Percentiles rank a stretch among this genome's conserved stretches.
Evolutionary conservation across 2,113 vertebrate genomes (phyloP).

Genomic region (Cygnus buccinator): DNA sequence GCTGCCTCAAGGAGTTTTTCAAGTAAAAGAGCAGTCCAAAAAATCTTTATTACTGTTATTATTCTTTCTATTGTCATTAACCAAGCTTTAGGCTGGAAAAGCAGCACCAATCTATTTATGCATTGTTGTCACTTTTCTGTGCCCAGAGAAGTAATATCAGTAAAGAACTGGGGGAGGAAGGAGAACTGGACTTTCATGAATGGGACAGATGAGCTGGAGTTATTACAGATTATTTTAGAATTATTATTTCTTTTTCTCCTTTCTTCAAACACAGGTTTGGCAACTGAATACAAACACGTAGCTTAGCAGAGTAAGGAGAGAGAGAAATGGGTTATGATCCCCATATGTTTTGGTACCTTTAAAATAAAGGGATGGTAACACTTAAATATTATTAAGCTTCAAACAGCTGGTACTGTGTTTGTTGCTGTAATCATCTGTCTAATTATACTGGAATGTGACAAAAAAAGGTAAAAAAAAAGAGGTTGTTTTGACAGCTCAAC

Average conservation of each 20-base stretch:
- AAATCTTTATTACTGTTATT: background rate
- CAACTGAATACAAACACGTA: constrained; percentile 54
- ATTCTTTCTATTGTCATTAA: background rate
- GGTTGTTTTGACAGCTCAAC: constrained; percentile 80
- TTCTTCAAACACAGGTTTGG: constrained; percentile 47
- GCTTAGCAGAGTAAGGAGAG: constrained; percentile 26
- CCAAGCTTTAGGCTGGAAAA: background rate
- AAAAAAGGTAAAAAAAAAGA: background rate
- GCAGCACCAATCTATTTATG: background rate
- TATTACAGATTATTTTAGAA: constrained; percentile 47
- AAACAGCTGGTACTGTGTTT: constrained; percentile 82
- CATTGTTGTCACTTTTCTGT: background rate
- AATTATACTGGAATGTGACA: constrained; percentile 85
- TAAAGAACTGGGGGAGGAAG: background rate
- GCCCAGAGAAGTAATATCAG: background rate
- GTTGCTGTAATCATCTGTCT: constrained; percentile 83
- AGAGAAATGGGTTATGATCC: constrained; percentile 66
- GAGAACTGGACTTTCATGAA: constrained; percentile 35
- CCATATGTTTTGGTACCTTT: constrained; percentile 69
- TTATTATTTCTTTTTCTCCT: background rate
- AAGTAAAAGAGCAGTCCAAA: background rate
- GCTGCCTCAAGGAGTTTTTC: background rate
- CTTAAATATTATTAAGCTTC: constrained; percentile 77
- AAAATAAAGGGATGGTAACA: constrained; percentile 69
- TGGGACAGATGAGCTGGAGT: constrained; percentile 67